Evolutionary conservation across 2,113 vertebrate genomes (phyloP).

Genomic region (Ammospiza nelsoni): DNA sequence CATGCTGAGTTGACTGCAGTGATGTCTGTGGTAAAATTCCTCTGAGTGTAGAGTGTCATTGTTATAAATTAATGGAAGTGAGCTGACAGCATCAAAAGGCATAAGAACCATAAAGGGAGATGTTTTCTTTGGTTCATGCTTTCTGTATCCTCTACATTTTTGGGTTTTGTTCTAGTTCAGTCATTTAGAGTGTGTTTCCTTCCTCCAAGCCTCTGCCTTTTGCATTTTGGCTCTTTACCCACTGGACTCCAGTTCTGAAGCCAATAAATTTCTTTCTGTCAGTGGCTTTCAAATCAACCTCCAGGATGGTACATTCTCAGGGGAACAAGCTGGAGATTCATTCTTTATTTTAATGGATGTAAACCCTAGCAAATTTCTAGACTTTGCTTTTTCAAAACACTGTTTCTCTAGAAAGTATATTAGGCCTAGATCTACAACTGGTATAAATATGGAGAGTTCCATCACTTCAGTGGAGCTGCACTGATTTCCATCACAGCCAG

Average conservation of each 20-base stretch:
- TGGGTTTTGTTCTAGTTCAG: background rate
- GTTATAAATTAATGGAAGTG: background rate
- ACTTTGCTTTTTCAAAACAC: background rate
- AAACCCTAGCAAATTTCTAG: background rate
- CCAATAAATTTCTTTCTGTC: background rate
- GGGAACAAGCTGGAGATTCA: background rate
- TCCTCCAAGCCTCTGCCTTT: background rate
- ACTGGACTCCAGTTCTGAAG: background rate
- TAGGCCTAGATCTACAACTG: background rate
- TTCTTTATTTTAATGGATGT: conserved; percentile 1
- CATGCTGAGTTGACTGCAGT: background rate
- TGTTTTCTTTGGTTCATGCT: background rate
- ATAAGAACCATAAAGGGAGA: background rate
- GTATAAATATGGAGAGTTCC: background rate
- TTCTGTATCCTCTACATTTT: background rate
- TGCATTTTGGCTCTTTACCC: background rate
- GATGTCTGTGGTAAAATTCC: background rate
- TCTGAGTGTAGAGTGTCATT: accelerated
- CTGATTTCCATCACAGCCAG: background rate
- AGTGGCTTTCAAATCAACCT: background rate
- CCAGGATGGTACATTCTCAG: background rate
- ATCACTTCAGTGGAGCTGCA: background rate
- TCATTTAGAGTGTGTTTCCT: background rate
- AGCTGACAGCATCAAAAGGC: background rate
- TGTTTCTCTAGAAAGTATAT: background rate